Evolutionary conservation across 2,113 vertebrate species (phyloP).

Genomic region (Phoenicopterus ruber): DNA sequence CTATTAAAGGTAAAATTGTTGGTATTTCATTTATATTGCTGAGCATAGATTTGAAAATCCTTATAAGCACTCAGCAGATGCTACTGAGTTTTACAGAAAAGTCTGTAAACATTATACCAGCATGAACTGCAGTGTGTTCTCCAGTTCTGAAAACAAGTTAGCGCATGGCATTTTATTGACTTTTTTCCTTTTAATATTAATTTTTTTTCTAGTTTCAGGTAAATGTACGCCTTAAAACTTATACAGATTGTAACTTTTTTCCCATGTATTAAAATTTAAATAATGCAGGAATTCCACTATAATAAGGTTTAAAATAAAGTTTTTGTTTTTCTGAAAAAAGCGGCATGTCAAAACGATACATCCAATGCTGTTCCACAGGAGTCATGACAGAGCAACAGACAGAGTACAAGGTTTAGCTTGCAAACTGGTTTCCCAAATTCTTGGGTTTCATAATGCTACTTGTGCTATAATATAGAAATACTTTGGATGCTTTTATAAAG

Average conservation of each 20-base stretch:
- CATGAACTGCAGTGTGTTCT: slow-evolving; percentile 42
- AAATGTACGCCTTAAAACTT: background rate
- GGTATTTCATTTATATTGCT: background rate
- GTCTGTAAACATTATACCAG: slow-evolving; percentile 44
- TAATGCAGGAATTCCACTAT: background rate
- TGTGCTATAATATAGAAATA: background rate
- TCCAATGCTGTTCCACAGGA: background rate
- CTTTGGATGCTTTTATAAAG: background rate
- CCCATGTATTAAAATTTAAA: background rate
- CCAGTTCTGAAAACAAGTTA: slow-evolving; percentile 31
- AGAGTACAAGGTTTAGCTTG: background rate
- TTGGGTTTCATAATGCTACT: background rate
- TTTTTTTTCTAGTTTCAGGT: background rate
- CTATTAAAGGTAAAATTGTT: slow-evolving; percentile 18
- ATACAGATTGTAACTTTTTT: background rate
- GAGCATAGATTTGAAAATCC: slow-evolving; percentile 16
- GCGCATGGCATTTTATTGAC: slow-evolving; percentile 27
- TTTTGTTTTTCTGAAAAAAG: background rate
- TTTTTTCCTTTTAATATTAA: background rate
- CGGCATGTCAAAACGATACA: background rate
- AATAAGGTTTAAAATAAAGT: background rate
- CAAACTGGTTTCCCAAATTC: background rate
- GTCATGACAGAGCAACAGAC: background rate
- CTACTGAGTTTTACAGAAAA: slow-evolving; percentile 39
- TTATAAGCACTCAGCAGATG: slow-evolving; percentile 52